Evolutionary conservation across 2,888 invertebrate species (phyloP).

Genomic region (Lamellibrachia columna): DNA sequence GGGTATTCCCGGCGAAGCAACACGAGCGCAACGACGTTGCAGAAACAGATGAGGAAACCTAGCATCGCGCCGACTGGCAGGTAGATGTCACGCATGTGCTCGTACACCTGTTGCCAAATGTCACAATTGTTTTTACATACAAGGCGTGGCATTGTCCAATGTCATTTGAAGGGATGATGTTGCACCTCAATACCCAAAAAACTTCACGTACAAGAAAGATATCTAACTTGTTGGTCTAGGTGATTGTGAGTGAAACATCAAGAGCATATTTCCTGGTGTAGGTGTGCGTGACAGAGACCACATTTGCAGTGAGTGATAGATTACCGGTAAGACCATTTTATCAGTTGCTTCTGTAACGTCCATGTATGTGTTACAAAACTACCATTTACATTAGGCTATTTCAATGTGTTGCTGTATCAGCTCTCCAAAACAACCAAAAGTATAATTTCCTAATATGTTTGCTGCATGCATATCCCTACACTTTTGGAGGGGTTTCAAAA

Average conservation of each 20-base stretch:
- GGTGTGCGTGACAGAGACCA: too few relatives aligned
- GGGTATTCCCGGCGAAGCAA: conserved; percentile 62
- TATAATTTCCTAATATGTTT: not conserved
- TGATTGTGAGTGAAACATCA: not conserved
- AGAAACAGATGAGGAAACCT: conserved; percentile 53
- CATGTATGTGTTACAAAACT: not conserved
- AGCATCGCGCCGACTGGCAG: conserved; percentile 55
- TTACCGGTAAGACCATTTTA: not conserved
- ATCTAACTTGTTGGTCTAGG: not conserved
- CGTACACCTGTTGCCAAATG: conserved; percentile 51
- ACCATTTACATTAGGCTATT: not conserved
- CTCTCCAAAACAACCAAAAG: not conserved
- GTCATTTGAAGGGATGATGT: not conserved
- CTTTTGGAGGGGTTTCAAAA: not conserved
- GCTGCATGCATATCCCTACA: not conserved
- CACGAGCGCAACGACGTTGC: conserved; percentile 58
- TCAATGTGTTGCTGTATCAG: not conserved
- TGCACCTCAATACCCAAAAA: not conserved
- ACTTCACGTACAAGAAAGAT: not conserved
- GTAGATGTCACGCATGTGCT: conserved; percentile 47
- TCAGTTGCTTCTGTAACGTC: not conserved
- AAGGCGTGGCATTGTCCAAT: not conserved
- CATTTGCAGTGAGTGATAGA: too few relatives aligned
- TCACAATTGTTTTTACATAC: not conserved
- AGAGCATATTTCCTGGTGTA: not conserved